Conservation (phyloP, 2,113 vertebrate genomes). For the Illadopsis cleaveri region DNA sequence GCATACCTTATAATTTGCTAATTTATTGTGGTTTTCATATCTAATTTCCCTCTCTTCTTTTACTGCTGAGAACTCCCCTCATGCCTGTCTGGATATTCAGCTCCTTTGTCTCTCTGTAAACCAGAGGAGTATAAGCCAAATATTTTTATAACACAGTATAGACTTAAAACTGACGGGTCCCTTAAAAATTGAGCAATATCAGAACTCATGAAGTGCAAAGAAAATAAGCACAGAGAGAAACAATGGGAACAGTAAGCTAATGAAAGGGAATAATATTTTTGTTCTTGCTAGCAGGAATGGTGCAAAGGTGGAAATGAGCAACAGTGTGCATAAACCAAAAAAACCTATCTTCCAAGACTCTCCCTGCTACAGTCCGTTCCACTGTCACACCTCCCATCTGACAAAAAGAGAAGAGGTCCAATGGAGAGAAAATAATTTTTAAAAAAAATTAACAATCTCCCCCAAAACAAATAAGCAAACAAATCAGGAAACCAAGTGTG, state of each 20-base stretch:
- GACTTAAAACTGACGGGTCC: background rate
- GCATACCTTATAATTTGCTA: background rate
- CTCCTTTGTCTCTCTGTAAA: background rate
- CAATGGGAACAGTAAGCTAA: background rate
- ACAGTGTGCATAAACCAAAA: background rate
- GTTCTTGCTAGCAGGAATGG: background rate
- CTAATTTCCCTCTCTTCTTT: background rate
- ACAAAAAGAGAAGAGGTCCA: background rate
- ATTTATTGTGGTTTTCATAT: background rate
- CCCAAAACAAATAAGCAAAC: too few species aligned
- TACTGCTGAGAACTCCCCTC: background rate
- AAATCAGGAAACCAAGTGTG: background rate
- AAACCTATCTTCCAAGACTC: background rate
- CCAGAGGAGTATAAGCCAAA: background rate
- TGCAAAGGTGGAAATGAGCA: background rate
- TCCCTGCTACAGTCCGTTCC: background rate
- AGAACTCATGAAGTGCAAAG: background rate
- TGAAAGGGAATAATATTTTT: background rate
- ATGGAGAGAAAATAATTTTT: rapidly evolving
- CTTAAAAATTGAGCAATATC: background rate
- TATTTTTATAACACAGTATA: background rate
- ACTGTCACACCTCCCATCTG: background rate
- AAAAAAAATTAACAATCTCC: rapidly evolving
- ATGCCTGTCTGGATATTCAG: background rate
- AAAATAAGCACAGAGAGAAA: background rate